Base-by-base conservation (phyloP, 2,797 vertebrate species). In the Phoxinus dragarum region DNA sequence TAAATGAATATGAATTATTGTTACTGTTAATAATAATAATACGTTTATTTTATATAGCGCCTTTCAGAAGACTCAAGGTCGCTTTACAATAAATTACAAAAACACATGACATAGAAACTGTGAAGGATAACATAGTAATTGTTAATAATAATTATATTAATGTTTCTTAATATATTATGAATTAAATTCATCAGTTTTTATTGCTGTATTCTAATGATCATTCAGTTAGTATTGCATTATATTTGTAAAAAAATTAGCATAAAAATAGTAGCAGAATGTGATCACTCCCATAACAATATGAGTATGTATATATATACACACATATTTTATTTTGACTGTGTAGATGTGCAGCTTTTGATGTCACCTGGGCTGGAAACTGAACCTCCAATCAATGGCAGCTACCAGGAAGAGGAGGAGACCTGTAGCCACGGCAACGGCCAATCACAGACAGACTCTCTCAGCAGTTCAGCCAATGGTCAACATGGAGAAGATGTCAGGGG, bases 281-380 rank as follows among this genome's bases (percentile, higher is more conserved):
- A 17, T 54, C 52, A 54, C 17, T 54, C 52, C 52, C 2, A 52
- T 17, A 52, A 49, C 38, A 38, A 11, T 44, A 11, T 44, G 27
- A 27, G 10, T 47, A 5, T 49, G 5, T 49, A 16, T 49, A 16
- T 16, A 7, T 49, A 6, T 6, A 40, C 9, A 42, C 2, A 9
- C 40, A 42, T 16, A 52, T 17, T 67, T 34, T 67, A 66, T 19
- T 64, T 47, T 36, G 47, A 19, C 34, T 72, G 5, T 47, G 27
- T 86, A 99, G 98, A 99, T 89, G 93, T 98, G 40, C 95, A 96
- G 86, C 95, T 94, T 92, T 86, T 99, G 90, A 94, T 96, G 93
- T 88, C 93, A 0, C 94, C 93, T 0, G 94, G 93, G 7, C 86
- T 95, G 86, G 96, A 96, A 76, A 92, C 90, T 21, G 94, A 93